Conservation (phyloP, 2,113 vertebrate genomes). For the Sinosuthora webbiana region DNA sequence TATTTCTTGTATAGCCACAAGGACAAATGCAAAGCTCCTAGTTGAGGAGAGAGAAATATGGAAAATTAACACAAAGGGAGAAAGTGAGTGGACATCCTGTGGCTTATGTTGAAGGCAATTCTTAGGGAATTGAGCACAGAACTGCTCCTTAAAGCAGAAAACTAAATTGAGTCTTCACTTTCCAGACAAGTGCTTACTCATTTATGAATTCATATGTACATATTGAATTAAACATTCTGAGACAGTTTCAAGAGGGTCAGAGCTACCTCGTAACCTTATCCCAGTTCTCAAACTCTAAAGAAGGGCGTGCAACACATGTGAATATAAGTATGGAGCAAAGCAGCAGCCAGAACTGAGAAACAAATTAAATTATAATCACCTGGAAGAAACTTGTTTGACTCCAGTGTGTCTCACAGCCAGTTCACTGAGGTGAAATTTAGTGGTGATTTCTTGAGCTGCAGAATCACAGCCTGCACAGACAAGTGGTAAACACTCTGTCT, state of each 20-base stretch:
- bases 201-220: not conserved
- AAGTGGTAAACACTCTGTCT: not conserved
- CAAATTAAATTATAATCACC: not conserved
- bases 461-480: not conserved
- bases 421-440: not conserved
- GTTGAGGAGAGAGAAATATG: not conserved
- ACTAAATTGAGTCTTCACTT: not conserved
- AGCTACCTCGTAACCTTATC: not conserved
- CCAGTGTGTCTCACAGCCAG: not conserved
- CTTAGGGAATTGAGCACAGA: not conserved
- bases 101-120: not conserved
- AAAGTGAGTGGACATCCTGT: not conserved
- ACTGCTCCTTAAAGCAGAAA: not conserved
- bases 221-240: not conserved
- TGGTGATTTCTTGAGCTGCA: not conserved
- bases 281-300: not conserved
- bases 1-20: not conserved
- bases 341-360: not conserved
- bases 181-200: not conserved
- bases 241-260: not conserved
- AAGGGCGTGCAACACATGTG: fast-evolving
- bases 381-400: not conserved
- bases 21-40: not conserved
- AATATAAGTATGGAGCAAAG: not conserved
- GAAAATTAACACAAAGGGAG: not conserved